phyloP scores from a whole-genome alignment of 2,888 invertebrate species.

The Eucriotettix oculatus region DNA sequence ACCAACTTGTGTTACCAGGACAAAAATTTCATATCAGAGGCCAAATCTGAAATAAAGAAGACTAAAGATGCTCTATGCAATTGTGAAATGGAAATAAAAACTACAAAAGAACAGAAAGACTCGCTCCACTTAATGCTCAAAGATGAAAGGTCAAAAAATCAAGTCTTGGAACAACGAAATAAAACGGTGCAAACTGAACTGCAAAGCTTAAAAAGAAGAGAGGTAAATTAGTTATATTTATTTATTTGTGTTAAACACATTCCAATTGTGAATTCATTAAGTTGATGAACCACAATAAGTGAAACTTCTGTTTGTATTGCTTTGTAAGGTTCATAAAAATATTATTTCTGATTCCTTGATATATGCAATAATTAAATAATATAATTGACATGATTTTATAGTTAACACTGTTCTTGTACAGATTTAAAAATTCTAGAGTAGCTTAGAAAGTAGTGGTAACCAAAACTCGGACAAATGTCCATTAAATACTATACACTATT shows the following conservation, averaged over 20 bases:
- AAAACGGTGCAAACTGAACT: conserved; percentile 32
- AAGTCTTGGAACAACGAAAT: conserved; percentile 36
- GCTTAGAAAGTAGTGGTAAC: too few relatives aligned
- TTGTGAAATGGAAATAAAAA: conserved; percentile 26
- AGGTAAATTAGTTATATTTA: conserved; percentile 18
- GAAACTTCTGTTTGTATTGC: too few relatives aligned
- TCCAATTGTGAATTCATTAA: not conserved
- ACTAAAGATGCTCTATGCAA: conserved; percentile 29
- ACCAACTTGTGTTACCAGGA: conserved; percentile 10
- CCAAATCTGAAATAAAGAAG: conserved; percentile 23
- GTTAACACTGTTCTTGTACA: too few relatives aligned
- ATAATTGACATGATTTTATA: too few relatives aligned
- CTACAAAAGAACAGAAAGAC: conserved; percentile 31
- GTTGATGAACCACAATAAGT: too few relatives aligned
- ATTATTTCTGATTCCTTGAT: too few relatives aligned
- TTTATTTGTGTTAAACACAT: not conserved
- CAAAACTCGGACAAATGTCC: too few relatives aligned
- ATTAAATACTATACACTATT: too few relatives aligned
- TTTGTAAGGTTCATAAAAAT: too few relatives aligned
- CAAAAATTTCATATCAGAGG: conserved; percentile 16
- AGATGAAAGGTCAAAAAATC: conserved; percentile 31
- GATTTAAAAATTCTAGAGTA: too few relatives aligned
- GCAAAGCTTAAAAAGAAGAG: conserved; percentile 32
- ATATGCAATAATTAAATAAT: too few relatives aligned
- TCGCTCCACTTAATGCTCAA: conserved; percentile 33